Base-by-base conservation (phyloP, 2,797 vertebrate species). In the Crocodylus rhombifer region DNA sequence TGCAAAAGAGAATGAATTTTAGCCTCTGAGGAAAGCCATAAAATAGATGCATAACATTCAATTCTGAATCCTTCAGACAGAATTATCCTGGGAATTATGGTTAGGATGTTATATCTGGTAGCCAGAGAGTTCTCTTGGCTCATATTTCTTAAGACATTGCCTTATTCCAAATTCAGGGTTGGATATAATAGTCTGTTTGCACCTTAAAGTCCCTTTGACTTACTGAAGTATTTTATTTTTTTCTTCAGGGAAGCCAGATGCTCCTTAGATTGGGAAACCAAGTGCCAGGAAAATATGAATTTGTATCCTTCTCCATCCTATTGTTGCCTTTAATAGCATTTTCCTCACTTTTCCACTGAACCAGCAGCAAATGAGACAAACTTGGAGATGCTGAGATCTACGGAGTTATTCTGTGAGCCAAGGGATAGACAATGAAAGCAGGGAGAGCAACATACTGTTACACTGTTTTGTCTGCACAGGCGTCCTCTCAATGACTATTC, bases 61-160 rank as follows among this genome's bases (percentile, higher is more conserved):
- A 89, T 92, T 51, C 42, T 51, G 42, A 51, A 51, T 51, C 42
- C 42, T 51, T 51, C 65, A 92, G 92, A 91, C 89, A 92, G 77
- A 93, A 88, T 87, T 92, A 91, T 84, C 80, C 93, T 91, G 91
- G 95, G 84, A 96, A 89, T 95, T 91, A 77, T 77, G 87, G 61
- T 83, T 90, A 93, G 82, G 93, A 94, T 84, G 56, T 36, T 26
- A 91, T 1, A 83, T 15, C 88, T 95, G 84, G 94, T 92, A 62
- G 88, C 94, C 93, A 96, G 84, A 92, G 91, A 80, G 88, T 82
- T 84, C 82, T 62, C 60, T 55, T 82, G 76, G 89, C 25, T 23
- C 87, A 86, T 83, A 91, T 51, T 82, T 60, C 36, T 42, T 33
- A 91, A 65, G n/a, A 85, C 80, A 57, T 80, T 94, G 88, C 87